These are phyloP conservation scores for Bembecia ichneumoniformis DNA, from an alignment of 2,888 invertebrate species.

Conservation along the genomic window DNA sequence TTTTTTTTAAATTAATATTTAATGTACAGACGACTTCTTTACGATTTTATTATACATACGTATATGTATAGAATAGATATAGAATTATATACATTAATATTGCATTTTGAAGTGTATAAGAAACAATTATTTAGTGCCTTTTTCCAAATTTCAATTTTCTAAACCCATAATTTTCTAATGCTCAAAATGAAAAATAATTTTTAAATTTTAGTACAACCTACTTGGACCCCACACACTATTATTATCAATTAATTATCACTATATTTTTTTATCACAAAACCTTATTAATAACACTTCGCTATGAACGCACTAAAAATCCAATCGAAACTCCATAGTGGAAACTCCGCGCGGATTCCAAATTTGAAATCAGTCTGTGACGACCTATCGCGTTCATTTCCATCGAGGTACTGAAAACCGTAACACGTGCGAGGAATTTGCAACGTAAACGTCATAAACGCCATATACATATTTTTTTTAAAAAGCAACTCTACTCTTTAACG, in stretches of 20 bases:
- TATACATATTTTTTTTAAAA: not conserved
- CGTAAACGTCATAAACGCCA: not conserved
- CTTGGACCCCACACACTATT: not conserved
- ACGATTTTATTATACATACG: too few species aligned
- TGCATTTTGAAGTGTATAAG: too few species aligned
- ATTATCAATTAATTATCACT: not conserved
- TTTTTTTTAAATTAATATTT: too few species aligned
- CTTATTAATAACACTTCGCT: constrained; percentile 13
- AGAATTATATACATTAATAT: too few species aligned
- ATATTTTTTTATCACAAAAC: not conserved
- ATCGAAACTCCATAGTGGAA: not conserved
- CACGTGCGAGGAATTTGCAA: constrained; percentile 35
- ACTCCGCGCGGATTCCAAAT: not conserved
- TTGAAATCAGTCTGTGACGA: constrained; percentile 11
- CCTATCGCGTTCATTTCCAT: constrained; percentile 34
- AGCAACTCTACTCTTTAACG: not conserved
- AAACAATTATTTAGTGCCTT: too few species aligned
- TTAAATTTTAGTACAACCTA: not conserved
- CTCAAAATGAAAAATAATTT: too few species aligned
- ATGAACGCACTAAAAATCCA: constrained; percentile 6
- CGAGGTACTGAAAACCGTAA: constrained; percentile 46
- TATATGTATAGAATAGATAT: too few species aligned
- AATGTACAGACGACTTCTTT: too few species aligned
- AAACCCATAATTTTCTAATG: too few species aligned
- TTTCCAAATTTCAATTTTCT: too few species aligned